phyloP scores from a whole-genome alignment of 2,113 vertebrate genomes.

The Pseudorasbora parva region DNA sequence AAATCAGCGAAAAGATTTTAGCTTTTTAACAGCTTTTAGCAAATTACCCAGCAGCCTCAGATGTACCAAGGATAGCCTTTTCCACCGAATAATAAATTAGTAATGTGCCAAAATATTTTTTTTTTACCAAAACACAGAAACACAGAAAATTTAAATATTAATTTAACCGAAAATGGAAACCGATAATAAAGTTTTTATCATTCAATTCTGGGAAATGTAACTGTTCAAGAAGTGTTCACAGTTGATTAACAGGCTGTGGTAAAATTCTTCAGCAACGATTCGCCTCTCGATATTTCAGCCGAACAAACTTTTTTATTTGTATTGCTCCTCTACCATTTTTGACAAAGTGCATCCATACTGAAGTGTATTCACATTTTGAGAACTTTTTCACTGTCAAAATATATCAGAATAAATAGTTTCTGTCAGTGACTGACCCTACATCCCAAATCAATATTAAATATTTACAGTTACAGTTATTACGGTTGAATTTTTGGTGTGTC shows the following conservation, averaged over 20 bases:
- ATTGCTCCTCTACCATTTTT: not conserved
- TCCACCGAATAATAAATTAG: not conserved
- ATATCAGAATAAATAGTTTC: not conserved
- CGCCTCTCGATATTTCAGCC: not conserved
- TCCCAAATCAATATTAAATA: not conserved
- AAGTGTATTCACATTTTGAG: not conserved
- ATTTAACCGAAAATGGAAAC: not conserved
- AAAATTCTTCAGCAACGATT: not conserved
- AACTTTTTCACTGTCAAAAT: not conserved
- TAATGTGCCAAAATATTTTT: not conserved
- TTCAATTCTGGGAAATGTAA: not conserved
- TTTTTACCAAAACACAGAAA: not conserved
- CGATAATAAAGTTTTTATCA: not conserved
- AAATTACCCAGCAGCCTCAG: not conserved
- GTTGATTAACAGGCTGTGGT: not conserved
- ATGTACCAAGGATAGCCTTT: not conserved
- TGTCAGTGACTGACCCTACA: not conserved
- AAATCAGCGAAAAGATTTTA: not conserved
- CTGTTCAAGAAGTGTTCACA: not conserved
- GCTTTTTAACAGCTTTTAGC: conserved; percentile 15
- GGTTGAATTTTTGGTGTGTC: not conserved
- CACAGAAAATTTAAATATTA: not conserved
- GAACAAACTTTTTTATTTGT: no score
- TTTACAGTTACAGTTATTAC: no score
- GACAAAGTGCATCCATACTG: not conserved